Conservation (phyloP, 2,113 vertebrate genomes). For the Erpornis zantholeuca region DNA sequence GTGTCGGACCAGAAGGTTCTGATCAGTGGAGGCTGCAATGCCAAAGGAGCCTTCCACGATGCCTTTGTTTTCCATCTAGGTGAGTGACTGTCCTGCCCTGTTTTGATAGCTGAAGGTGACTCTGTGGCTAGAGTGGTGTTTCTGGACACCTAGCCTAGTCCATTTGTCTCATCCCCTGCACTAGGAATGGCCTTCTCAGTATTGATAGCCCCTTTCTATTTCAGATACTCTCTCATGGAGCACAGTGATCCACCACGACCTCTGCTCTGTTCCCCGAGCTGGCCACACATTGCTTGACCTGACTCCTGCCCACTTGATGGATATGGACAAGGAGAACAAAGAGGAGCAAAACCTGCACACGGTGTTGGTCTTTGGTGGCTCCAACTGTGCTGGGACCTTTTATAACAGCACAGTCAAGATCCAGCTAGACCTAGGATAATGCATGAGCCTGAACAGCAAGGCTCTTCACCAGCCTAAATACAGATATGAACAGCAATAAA, state of each 20-base stretch:
- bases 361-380: slow-evolving; percentile 83
- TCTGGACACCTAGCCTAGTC: background rate
- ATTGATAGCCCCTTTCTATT: background rate
- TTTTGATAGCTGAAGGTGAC: background rate
- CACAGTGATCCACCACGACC: slow-evolving; percentile 64
- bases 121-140: background rate
- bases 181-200: background rate
- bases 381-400: slow-evolving; percentile 78
- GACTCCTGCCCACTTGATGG: background rate
- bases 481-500: slow-evolving; percentile 2
- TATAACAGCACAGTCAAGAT: slow-evolving; percentile 79
- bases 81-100: slow-evolving; percentile 24
- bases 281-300: slow-evolving; percentile 81
- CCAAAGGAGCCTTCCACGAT: slow-evolving; percentile 80
- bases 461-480: background rate
- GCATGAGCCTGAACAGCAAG: background rate
- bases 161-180: background rate
- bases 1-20: slow-evolving; percentile 80
- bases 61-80: slow-evolving; percentile 80
- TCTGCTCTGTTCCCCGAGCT: slow-evolving; percentile 77
- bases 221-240: slow-evolving; percentile 83
- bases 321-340: slow-evolving; percentile 39
- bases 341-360: slow-evolving; percentile 38
- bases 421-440: slow-evolving; percentile 45
- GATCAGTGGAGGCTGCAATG: slow-evolving; percentile 85